A percentile compares a stretch with the other conserved stretches of the same genome.
These are phyloP conservation scores for Fragum whitleyi DNA, from an alignment of 2,888 invertebrate genomes.

Conservation along the genomic window DNA sequence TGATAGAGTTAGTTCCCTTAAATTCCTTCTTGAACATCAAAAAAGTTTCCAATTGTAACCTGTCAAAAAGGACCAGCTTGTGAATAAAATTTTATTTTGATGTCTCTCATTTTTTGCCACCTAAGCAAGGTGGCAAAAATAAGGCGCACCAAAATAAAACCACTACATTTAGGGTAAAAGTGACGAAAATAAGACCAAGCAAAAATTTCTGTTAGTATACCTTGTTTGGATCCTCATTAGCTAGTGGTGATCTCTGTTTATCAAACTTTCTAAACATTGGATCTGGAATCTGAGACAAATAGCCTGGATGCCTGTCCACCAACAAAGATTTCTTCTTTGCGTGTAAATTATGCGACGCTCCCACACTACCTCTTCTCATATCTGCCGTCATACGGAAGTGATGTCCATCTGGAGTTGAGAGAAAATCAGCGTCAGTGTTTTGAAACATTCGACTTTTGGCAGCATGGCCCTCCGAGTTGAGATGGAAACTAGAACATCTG, in stretches of 20 bases:
- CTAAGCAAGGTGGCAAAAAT: too few relatives aligned
- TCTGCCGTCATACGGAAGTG: conserved; percentile 74
- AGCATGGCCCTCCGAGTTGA: conserved; percentile 79
- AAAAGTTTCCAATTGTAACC: neutral
- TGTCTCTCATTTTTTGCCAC: too few relatives aligned
- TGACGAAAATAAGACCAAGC: too few relatives aligned
- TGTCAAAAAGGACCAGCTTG: too few relatives aligned
- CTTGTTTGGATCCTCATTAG: conserved; percentile 46
- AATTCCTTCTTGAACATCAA: too few relatives aligned
- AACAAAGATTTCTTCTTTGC: conserved; percentile 75
- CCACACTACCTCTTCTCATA: conserved; percentile 79
- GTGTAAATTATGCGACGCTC: conserved; percentile 77
- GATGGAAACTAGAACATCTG: conserved; percentile 80
- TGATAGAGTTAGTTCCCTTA: too few relatives aligned
- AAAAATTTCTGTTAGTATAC: conserved; percentile 6
- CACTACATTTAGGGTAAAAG: too few relatives aligned
- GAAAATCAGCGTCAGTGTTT: conserved; percentile 56
- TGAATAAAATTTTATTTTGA: too few relatives aligned
- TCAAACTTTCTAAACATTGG: conserved; percentile 61
- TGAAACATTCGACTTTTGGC: conserved; percentile 69
- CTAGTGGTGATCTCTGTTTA: conserved; percentile 60
- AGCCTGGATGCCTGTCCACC: conserved; percentile 76
- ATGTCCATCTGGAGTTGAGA: conserved; percentile 64
- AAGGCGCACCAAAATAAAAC: too few relatives aligned
- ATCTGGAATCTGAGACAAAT: conserved; percentile 67